Base-by-base conservation (phyloP, 2,797 vertebrate species). In the Morelia viridis region DNA sequence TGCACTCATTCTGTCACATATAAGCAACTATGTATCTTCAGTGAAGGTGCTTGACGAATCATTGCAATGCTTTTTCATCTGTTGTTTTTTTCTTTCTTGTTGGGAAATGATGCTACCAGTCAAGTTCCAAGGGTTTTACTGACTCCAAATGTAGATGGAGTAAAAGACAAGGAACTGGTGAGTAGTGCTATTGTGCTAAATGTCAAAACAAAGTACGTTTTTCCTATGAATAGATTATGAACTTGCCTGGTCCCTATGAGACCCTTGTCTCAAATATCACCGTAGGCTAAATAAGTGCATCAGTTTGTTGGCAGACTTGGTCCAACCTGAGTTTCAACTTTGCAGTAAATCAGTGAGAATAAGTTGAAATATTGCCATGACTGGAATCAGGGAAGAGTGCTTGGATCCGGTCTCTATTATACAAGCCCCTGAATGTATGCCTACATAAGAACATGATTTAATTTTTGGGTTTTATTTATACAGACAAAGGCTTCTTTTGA, bases 41-140 rank as follows among this genome's bases (percentile, higher is more conserved):
- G 96, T 96, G 96, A 94, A 64, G 68, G 15, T 41, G 56, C 93
- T 41, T 0, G 19, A 46, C 41, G 46, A 46, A 46, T 1, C 89
- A 1, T 4, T 93, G 10, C 76, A 80, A 80, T 80, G 76, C 41
- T 80, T 24, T 61, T 95, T 76, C 87, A 24, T 35, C 12, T 91
- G 9, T 65, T 96, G 80, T 26, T 96, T 8, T 76, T 92, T 60
- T 9, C 64, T 41, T 83, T 5, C 0, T 89, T 71, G 46, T 31
- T 89, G 92, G 8, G 0, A 0, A 46, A 0, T 0, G 88, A 53
- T 0, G 41, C 2, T 17, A 57, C 80, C 3, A 41, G 8, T 28
- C 91, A 24, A 31, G 60, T 0, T 60, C 57, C 90, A 0, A 1
- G 31, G 7, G 2, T 0, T 11, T 13, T 89, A 65, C 91, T 2